Evolutionary conservation across 2,113 vertebrate genomes (phyloP), one percentile per base, ranked within the genome.

Genomic region (Terrapene triunguis): DNA sequence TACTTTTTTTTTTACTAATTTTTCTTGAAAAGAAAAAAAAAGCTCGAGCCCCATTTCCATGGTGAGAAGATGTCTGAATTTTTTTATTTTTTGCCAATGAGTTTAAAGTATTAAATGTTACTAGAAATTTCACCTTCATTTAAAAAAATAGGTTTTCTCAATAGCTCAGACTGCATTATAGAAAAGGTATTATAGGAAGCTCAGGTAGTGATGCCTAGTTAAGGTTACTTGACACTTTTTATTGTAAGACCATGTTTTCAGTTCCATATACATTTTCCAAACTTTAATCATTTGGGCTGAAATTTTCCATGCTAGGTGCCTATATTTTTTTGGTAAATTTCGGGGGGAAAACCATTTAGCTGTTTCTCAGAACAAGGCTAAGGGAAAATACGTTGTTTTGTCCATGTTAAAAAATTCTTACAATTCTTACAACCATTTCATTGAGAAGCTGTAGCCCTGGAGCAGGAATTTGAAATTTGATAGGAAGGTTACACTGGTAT

Each of bases 251-350:
- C 51, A 8, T 82, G 35, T 91, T 96, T 96, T 95, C 27, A 13
- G 57, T 62, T 27, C 57, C 83, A 55, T 95, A 92, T 38, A 93
- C 84, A 89, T 95, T 95, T 76, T 38, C 84, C 82, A 57, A 50
- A 88, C 72, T 93, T 95, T 93, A 38, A 57, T 94, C 92, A 86
- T 93, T 94, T 59, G 76, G 83, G 69, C 69, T 89, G 86, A 87
- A 88, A 35, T 95, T 89, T 90, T 87, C 51, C 17, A 35, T 1
- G 0, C 85, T 35, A 87, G 32, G 32, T 87, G 24, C 88, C 29
- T 95, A 72, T 10, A 2, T 44, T 22, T 3, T 82, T 76, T 27
- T 50, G 24, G 82, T 84, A 80, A 6, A 55, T 2, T 1, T 83
- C 0, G 38, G 21, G 84, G 83, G 87, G 38, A 22, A 53, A 38